Evolutionary conservation across 2,888 invertebrate species (phyloP).

Genomic region (Cloeon dipterum): DNA sequence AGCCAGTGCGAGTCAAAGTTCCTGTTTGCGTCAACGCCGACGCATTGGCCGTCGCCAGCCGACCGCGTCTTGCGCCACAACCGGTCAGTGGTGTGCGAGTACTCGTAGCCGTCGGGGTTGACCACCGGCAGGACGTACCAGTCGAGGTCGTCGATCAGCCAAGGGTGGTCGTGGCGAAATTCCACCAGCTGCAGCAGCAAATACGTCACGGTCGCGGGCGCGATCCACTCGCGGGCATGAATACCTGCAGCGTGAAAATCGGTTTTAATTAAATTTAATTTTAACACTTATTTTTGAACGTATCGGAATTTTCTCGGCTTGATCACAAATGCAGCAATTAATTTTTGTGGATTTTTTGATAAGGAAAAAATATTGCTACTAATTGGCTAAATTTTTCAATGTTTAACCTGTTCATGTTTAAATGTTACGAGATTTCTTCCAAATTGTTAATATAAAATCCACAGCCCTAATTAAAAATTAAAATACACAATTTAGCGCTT

Average conservation of each 20-base stretch:
- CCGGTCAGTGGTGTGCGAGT: conserved; percentile 16
- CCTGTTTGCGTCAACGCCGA: conserved; percentile 14
- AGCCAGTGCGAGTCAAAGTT: conserved; percentile 20
- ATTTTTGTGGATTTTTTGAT: too few species aligned
- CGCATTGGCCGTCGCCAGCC: conserved; percentile 7
- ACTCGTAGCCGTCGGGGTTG: conserved; percentile 22
- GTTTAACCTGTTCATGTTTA: too few species aligned
- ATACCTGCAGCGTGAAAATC: conserved; percentile 10
- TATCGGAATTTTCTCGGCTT: too few species aligned
- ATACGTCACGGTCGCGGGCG: conserved; percentile 7
- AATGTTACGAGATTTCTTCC: too few species aligned
- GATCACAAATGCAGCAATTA: too few species aligned
- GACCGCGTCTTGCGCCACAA: conserved; percentile 22
- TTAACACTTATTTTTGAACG: too few species aligned
- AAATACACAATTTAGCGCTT: too few species aligned
- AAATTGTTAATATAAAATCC: too few species aligned
- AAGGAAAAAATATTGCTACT: too few species aligned
- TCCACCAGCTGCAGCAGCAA: conserved; percentile 8
- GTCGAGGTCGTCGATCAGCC: conserved; percentile 17
- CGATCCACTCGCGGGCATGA: conserved; percentile 18
- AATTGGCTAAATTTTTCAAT: too few species aligned
- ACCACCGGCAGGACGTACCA: conserved; percentile 20
- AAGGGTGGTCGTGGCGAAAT: conserved; percentile 8
- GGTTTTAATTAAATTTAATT: too few species aligned
- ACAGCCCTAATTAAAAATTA: too few species aligned